A percentile compares a stretch with the other conserved stretches of the same genome.
Conservation (phyloP, 2,888 invertebrate species). For the Temnothorax unifasciatus region DNA sequence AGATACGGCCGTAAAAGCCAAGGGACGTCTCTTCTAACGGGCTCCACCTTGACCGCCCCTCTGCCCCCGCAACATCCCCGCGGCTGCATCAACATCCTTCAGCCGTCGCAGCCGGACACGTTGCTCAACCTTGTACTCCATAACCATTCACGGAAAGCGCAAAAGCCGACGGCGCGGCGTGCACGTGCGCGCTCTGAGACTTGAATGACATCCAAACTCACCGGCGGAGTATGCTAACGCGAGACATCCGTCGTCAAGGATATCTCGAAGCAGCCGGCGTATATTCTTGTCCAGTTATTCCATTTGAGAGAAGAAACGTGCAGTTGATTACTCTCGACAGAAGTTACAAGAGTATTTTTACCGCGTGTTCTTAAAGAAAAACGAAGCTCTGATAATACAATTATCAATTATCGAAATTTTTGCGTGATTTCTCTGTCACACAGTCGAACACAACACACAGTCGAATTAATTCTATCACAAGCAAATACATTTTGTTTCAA, state of each 20-base stretch:
- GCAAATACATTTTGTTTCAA: background rate
- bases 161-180: slow-evolving; percentile 37
- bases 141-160: slow-evolving; percentile 71
- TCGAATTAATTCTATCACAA: background rate
- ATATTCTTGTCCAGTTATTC: slow-evolving; percentile 6
- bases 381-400: background rate
- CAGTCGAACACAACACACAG: background rate
- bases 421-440: no score
- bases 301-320: background rate
- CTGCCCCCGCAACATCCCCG: slow-evolving; percentile 28
- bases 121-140: slow-evolving; percentile 75
- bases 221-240: slow-evolving; percentile 12
- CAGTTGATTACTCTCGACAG: background rate
- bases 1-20: slow-evolving; percentile 51
- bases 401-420: slow-evolving; percentile 1
- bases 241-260: slow-evolving; percentile 40
- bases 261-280: slow-evolving; percentile 21
- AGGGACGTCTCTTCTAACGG: slow-evolving; percentile 48
- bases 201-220: slow-evolving; percentile 38
- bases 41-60: slow-evolving; percentile 23
- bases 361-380: background rate
- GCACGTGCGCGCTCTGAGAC: slow-evolving; percentile 23
- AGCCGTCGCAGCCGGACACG: slow-evolving; percentile 36
- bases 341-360: background rate
- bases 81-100: slow-evolving; percentile 38